Evolutionary conservation across 1,140 invertebrate genomes (phyloP).

Genomic region (Diploscapter pachys): DNA sequence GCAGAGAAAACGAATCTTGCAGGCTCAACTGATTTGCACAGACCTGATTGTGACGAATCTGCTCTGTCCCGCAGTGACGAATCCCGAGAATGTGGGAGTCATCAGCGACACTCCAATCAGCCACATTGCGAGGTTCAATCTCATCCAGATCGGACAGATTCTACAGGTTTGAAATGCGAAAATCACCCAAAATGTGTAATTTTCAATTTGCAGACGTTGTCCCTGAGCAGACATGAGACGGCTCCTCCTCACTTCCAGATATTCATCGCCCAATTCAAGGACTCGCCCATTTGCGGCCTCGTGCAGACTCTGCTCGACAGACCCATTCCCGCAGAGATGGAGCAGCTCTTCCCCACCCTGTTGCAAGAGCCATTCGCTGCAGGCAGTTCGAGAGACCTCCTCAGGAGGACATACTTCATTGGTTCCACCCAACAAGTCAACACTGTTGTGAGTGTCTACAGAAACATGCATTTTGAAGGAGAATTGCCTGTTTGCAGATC

Average conservation of each 20-base stretch:
- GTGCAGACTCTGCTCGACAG: conserved; percentile 43
- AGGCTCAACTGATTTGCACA: conserved; percentile 70
- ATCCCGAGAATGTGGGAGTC: conserved; percentile 94
- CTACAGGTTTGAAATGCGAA: conserved; percentile 59
- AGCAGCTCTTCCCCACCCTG: conserved; percentile 44
- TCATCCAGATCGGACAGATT: conserved; percentile 83
- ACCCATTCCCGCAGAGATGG: conserved; percentile 33
- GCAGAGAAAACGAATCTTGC: conserved; percentile 6
- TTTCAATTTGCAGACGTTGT: conserved; percentile 71
- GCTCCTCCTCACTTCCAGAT: conserved; percentile 67
- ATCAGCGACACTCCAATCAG: conserved; percentile 83
- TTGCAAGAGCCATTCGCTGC: conserved; percentile 29
- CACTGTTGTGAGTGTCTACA: conserved; percentile 41
- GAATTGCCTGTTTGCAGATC: conserved; percentile 38
- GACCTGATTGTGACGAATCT: conserved; percentile 89
- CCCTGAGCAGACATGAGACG: conserved; percentile 64
- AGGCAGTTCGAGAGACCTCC: conserved; percentile 40
- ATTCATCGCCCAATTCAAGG: conserved; percentile 74
- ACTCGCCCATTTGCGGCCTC: conserved; percentile 60
- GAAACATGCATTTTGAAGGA: neutral
- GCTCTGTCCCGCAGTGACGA: conserved; percentile 90
- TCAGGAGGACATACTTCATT: conserved; percentile 41
- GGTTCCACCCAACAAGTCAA: conserved; percentile 52
- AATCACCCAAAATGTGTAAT: neutral
- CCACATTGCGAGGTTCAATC: conserved; percentile 81